Evolutionary conservation across 2,888 invertebrate species (phyloP), one percentile per base, ranked within the genome.

Genomic region (Xylophagus ater): DNA sequence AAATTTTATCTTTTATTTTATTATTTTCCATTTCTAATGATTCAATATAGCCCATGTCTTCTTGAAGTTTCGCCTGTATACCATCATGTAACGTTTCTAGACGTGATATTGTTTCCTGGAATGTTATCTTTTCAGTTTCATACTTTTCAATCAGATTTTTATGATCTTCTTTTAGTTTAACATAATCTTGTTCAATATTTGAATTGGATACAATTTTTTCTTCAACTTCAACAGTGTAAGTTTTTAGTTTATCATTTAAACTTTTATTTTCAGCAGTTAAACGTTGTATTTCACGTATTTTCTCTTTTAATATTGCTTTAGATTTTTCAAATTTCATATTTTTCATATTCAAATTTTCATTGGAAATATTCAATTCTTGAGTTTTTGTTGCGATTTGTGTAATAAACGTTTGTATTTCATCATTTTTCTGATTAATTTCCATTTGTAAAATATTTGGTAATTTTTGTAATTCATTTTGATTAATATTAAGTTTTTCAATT

Each of bases 41-140:
- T 59, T 85, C 84, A 39, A 83, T 78, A 45, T 78, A 79, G 33
- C 79, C 68, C 54, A 82, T 78, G 44, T 80, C 68, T 58, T 85
- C 83, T 55, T 80, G 79, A 9, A 85, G 58, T 61, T 83, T 84
- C 2, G 78, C 78, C 44, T 79, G 60, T 8, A 60, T 59, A 39
- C 61, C 61, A 43, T 57, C 56, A 24, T 62, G 57, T 3, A 64
- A 43, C 0, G 58, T 60, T 38, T 64, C 62, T 6, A 64, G 44
- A 0, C 54, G 54, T 0, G 40, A 41, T 8, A 57, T 57, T 6
- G 58, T 60, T 34, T 52, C 41, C 41, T 60, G 52, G 47, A 62
- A 62, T 21, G 47, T 49, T 0, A 45, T 24, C 37, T 57, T 57
- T 34, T 64, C 64, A 4, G 37, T 36, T 4, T 44, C 45, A 34